phyloP scores from a whole-genome alignment of 2,888 invertebrate genomes.

The Epicampocera succincta region DNA sequence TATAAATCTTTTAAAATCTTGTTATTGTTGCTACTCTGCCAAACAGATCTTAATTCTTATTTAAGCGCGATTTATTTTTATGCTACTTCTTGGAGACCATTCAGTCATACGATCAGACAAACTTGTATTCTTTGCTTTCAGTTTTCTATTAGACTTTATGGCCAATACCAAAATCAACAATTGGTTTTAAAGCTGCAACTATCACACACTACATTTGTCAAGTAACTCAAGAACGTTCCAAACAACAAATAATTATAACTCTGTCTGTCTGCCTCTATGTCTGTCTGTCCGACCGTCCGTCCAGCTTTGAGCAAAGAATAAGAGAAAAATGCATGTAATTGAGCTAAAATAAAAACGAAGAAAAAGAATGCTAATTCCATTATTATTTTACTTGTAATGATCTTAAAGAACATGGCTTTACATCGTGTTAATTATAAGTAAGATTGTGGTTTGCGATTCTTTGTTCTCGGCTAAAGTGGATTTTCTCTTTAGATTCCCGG shows the following conservation, averaged over 20 bases:
- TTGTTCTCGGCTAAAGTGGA: not conserved
- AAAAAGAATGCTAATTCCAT: slow-evolving; percentile 1
- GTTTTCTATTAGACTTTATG: slow-evolving; percentile 41
- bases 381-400: slow-evolving; percentile 42
- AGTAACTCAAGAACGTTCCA: slow-evolving; percentile 72
- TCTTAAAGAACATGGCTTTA: slow-evolving; percentile 48
- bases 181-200: slow-evolving; percentile 34
- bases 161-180: slow-evolving; percentile 31
- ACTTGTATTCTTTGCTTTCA: slow-evolving; percentile 13
- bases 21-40: slow-evolving; percentile 27
- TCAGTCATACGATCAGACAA: slow-evolving; percentile 27
- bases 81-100: slow-evolving; percentile 38
- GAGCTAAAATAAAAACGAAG: slow-evolving; percentile 37
- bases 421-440: slow-evolving; percentile 45
- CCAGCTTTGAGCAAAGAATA: not conserved
- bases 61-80: slow-evolving; percentile 17
- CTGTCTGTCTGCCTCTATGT: not conserved
- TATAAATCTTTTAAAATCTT: slow-evolving; percentile 55
- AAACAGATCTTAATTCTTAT: slow-evolving; percentile 13
- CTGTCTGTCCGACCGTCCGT: not conserved
- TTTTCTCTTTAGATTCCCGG: slow-evolving; percentile 13
- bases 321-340: slow-evolving; percentile 38
- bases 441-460: slow-evolving; percentile 34
- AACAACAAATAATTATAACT: slow-evolving; percentile 53
- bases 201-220: slow-evolving; percentile 65